phyloP scores from a whole-genome alignment of 1,140 invertebrate genomes.

The Drosophila ogumai region DNA sequence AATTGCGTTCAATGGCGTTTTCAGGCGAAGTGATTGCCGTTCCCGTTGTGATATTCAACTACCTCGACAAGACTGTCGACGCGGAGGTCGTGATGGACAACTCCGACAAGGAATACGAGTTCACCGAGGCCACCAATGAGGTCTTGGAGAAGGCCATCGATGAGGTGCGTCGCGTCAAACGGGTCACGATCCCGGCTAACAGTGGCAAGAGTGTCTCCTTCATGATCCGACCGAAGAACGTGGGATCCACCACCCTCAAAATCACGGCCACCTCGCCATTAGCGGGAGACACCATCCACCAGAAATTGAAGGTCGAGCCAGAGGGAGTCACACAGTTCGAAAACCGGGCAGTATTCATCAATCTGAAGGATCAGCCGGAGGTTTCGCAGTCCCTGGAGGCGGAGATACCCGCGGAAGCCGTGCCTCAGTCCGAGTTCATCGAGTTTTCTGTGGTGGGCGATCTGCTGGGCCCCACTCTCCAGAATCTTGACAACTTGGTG shows the following conservation, averaged over 20 bases:
- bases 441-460: conserved; percentile 92
- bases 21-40: conserved; percentile 79
- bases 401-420: conserved; percentile 89
- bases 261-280: conserved; percentile 89
- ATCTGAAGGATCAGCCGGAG: conserved; percentile 87
- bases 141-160: conserved; percentile 86
- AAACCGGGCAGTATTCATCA: conserved; percentile 91
- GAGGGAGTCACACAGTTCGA: conserved; percentile 92
- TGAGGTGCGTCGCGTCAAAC: conserved; percentile 89
- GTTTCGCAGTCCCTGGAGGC: conserved; percentile 87
- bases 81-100: conserved; percentile 95
- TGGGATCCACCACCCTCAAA: conserved; percentile 91
- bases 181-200: conserved; percentile 88
- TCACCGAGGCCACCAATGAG: conserved; percentile 87
- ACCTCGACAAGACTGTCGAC: conserved; percentile 88
- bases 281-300: conserved; percentile 90
- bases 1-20: neutral
- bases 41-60: conserved; percentile 82
- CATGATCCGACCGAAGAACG: conserved; percentile 90
- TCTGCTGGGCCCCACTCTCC: conserved; percentile 91
- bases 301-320: conserved; percentile 90
- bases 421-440: conserved; percentile 89
- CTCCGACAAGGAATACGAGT: conserved; percentile 91
- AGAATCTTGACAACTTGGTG: conserved; percentile 91
- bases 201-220: conserved; percentile 91